Percentiles rank a stretch among this genome's conserved stretches.
These are phyloP conservation scores for Stigmatopora argus DNA, from an alignment of 2,113 vertebrate species.

Conservation along the genomic window DNA sequence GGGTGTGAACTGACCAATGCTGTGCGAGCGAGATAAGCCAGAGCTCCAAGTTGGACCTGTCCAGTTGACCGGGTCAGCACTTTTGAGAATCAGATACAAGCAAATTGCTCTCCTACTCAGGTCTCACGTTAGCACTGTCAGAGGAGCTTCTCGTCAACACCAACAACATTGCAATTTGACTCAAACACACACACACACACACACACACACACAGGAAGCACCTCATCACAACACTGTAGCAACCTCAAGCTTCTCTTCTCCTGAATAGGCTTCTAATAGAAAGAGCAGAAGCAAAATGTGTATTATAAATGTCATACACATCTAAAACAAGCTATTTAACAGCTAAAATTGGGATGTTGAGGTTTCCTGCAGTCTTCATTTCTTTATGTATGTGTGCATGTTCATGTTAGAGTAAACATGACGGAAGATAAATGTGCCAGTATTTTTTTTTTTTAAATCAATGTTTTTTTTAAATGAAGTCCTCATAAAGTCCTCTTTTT, in stretches of 20 bases:
- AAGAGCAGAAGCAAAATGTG: conserved; percentile 10
- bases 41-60: conserved; percentile 76
- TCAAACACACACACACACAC: conserved; percentile 12
- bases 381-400: conserved; percentile 21
- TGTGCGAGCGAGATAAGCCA: conserved; percentile 75
- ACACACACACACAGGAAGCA: conserved; percentile 26
- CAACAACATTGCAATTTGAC: conserved; percentile 41
- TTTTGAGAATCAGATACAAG: conserved; percentile 62
- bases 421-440: conserved; percentile 36
- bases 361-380: conserved; percentile 8
- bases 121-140: conserved; percentile 60
- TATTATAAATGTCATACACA: background rate
- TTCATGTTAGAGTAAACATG: conserved; percentile 28
- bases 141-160: conserved; percentile 55
- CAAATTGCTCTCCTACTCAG: conserved; percentile 70
- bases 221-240: conserved; percentile 33
- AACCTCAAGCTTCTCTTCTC: conserved; percentile 16
- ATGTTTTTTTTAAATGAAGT: conserved; percentile 95
- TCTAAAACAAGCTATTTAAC: conserved; percentile 4
- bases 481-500: conserved; percentile 78
- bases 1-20: conserved; percentile 76
- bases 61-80: conserved; percentile 67
- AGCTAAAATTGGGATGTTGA: background rate
- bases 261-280: conserved; percentile 22
- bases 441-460: conserved; percentile 81